A percentile compares a stretch with the other conserved stretches of the same genome.
Evolutionary conservation across 23 tunicate species (phyloP).

Genomic region (Halocynthia roretzi): DNA sequence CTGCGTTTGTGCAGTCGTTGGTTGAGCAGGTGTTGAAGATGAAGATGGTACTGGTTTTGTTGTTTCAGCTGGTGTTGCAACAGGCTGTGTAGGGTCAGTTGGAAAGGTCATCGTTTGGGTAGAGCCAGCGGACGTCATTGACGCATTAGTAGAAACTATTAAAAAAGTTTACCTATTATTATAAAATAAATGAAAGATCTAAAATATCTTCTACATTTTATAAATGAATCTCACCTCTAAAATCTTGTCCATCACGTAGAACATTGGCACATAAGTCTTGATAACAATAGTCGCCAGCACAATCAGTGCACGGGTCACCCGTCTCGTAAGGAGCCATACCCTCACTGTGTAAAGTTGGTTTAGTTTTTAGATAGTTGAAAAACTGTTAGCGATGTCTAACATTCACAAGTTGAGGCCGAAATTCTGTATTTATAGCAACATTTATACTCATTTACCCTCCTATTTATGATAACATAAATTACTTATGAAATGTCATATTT

Average conservation of each 20-base stretch:
- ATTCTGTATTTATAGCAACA: too few species aligned
- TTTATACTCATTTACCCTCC: too few species aligned
- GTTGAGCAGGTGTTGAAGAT: too few species aligned
- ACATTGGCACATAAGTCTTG: background rate
- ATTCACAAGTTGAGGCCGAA: too few species aligned
- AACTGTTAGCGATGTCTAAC: too few species aligned
- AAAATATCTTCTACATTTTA: too few species aligned
- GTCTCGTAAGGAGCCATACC: background rate
- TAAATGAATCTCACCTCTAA: background rate
- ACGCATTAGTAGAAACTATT: background rate
- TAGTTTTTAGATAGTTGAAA: too few species aligned
- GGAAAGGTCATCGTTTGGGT: background rate
- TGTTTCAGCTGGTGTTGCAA: background rate
- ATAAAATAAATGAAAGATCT: too few species aligned
- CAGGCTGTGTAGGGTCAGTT: background rate
- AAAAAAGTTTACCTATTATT: background rate
- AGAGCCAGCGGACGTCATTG: background rate
- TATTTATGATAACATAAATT: background rate
- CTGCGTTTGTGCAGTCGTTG: too few species aligned
- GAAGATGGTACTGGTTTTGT: too few species aligned
- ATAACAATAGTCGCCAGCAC: slow-evolving; percentile 6
- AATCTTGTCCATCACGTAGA: background rate
- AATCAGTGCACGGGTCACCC: background rate
- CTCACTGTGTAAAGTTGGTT: too few species aligned
- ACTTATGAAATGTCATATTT: too few species aligned